phyloP scores from a whole-genome alignment of 2,888 invertebrate species.

The Epinotia demarniana region DNA sequence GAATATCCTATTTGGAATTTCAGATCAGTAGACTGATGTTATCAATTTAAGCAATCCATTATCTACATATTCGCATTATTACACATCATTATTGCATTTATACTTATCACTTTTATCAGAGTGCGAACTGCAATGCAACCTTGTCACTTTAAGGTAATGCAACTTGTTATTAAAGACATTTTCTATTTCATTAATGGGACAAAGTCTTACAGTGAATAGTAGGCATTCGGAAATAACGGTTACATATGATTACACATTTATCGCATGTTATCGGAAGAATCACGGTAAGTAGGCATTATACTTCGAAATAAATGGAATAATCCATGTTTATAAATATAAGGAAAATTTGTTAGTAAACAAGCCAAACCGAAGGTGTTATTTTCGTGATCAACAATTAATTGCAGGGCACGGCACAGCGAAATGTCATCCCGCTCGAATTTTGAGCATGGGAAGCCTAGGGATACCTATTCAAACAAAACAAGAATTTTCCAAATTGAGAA shows the following conservation, averaged over 20 bases:
- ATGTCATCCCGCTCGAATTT: too few relatives aligned
- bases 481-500: too few relatives aligned
- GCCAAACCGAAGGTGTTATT: neutral
- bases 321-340: conserved; percentile 3
- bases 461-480: too few relatives aligned
- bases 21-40: neutral
- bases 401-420: too few relatives aligned
- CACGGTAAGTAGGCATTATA: neutral
- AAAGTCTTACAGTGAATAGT: neutral
- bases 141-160: neutral
- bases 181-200: neutral
- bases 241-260: conserved; percentile 6
- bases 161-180: neutral
- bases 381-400: too few relatives aligned
- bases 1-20: conserved; percentile 14
- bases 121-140: neutral
- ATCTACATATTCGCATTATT: conserved; percentile 13
- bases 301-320: conserved; percentile 22
- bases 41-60: conserved; percentile 7
- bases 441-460: too few relatives aligned
- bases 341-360: conserved; percentile 24
- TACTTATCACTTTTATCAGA: neutral
- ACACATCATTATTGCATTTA: conserved; percentile 8
- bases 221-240: neutral
- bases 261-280: conserved; percentile 2